Base-by-base conservation (phyloP, 1,140 invertebrate species). In the Aradophagus sp. region DNA sequence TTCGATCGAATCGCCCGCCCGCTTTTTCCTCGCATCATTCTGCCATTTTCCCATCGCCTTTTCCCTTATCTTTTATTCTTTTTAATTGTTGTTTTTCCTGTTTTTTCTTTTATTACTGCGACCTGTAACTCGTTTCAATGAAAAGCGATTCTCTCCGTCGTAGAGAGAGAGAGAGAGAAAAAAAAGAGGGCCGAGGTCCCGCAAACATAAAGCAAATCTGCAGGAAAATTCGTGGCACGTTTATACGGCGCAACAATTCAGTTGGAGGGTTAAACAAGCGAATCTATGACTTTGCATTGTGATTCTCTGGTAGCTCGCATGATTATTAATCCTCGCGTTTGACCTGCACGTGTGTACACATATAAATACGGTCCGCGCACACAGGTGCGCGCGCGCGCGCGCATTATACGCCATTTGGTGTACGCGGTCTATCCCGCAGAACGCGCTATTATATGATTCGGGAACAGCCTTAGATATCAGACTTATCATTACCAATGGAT, bases 221-320 rank as follows among this genome's bases (percentile, higher is more conserved):
- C 14, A 52, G 45, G 59, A 59, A 71, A 71, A 73, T 73, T 61
- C 69, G 36, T 39, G 23, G 62, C 69, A 73, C 69, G 62, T 73
- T 73, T 71, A 39, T 58, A 45, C 41, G 52, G 32, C 55, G 53
- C 52, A 73, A 73, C 69, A 67, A 67, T 66, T 72, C 69, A 67
- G 62, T 67, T 58, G 69, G 62, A 66, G 69, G 69, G 69, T 67
- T 73, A 73, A 73, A 67, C 62, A 66, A 73, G 56, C 56, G 50
- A 73, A 67, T 65, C 69, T 73, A 73, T 63, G 70, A 73, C 63
- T 72, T 61, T 59, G 70, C 56, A 73, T 73, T 73, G 70, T 73
- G 70, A 67, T 73, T 73, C 70, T 67, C 62, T 32, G 52, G 44
- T 41, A 53, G 70, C 70, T 63, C 35, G 62, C 63, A 62, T 67